Base-by-base conservation (phyloP, 2,797 vertebrate species). In the Notoglanidium macrostoma region DNA sequence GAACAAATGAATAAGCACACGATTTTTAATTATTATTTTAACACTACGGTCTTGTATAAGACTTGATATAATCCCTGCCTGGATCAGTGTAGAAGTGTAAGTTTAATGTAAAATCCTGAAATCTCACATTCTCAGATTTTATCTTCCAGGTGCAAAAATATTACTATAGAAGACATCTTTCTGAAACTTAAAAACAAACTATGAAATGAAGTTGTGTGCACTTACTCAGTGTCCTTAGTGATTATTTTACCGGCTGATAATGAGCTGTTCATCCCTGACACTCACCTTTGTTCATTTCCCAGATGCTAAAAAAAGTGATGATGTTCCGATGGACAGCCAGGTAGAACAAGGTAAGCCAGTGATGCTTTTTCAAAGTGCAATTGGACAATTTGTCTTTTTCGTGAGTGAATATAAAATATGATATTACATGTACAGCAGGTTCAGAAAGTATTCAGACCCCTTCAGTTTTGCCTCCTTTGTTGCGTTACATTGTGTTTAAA, bases 301-400 rank as follows among this genome's bases (percentile, higher is more conserved):
- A 87, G 91, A 87, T 73, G 67, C 81, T 72, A 80, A 65, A 4
- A 23, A 83, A 51, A 65, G 32, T 9, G 70, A 65, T 21, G 84
- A 85, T 51, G 72, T 85, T 65, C 14, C 35, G n/a, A 85, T 85
- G 84, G 40, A 77, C 15, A 85, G 84, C 84, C 84, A 76, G 44
- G 9, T 29, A 76, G 44, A 51, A 17, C 17, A 61, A 76, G 72
- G 84, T 85, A 51, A 85, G 84, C 14, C 44, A 2, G 2, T 5
- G 15, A 67, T 51, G 10, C 11, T 32, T 67, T 17, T 65, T 65
- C 23, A 26, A 81, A 46, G 19, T 26, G 35, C 32, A 61, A 15
- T 21, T 61, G 23, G 57, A 44, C 23, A 59, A 23, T 59, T 3
- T 59, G 9, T 46, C 8, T 35, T 17, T 21, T 79, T 79, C 15